Conservation (phyloP, 2,113 vertebrate genomes). For the Panthera leo region DNA sequence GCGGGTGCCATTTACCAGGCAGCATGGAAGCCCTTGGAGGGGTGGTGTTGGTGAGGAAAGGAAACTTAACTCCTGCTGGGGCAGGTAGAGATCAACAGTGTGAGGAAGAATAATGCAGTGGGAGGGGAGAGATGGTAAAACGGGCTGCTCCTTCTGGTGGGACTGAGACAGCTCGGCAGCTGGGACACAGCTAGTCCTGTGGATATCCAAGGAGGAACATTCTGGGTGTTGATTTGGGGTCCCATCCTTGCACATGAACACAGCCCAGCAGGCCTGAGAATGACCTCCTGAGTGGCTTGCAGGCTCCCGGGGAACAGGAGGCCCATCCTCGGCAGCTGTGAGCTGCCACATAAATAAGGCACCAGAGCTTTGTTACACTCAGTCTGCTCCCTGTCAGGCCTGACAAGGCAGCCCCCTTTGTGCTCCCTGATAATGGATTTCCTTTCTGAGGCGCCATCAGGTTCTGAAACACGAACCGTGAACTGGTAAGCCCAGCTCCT, state of each 20-base stretch:
- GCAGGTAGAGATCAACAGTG: fast-evolving
- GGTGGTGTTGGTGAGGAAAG: neutral
- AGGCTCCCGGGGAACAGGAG: neutral
- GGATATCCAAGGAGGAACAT: neutral
- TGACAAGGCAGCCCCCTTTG: neutral
- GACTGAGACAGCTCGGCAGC: neutral
- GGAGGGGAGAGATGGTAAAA: fast-evolving
- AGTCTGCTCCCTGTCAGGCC: slow-evolving; percentile 17
- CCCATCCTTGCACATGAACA: neutral
- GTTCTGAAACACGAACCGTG: neutral
- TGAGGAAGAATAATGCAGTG: neutral
- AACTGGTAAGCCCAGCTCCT: neutral
- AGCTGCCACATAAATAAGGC: slow-evolving; percentile 10
- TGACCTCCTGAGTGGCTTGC: neutral
- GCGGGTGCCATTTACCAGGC: neutral
- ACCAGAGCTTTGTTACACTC: neutral
- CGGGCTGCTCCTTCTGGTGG: neutral
- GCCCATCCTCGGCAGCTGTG: neutral
- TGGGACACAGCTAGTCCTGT: neutral
- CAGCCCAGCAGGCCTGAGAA: neutral
- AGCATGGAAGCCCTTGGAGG: fast-evolving
- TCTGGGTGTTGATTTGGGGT: neutral
- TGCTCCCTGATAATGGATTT: neutral
- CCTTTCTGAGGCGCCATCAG: neutral
- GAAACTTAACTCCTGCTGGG: neutral